Conservation (phyloP, 2,797 vertebrate species). For the Neopelma chrysocephalum region DNA sequence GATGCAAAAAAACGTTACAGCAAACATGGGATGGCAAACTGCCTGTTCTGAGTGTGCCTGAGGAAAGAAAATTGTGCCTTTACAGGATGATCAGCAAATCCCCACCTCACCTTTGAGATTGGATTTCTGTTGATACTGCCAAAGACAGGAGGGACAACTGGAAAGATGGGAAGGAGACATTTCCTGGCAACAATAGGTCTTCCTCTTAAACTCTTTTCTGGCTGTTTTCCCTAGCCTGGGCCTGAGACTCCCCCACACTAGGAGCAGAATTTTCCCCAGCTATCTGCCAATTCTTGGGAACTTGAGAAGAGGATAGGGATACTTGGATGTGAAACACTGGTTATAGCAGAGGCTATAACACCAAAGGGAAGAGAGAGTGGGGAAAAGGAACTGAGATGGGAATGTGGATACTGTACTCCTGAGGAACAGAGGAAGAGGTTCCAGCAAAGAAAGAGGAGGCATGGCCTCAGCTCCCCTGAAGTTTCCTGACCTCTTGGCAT, state of each 20-base stretch:
- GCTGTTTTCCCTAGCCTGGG: neutral
- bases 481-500: neutral
- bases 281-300: neutral
- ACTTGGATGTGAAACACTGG: neutral
- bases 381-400: neutral
- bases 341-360: neutral
- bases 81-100: neutral
- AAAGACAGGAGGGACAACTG: neutral
- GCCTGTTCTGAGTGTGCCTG: neutral
- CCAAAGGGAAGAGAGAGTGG: neutral
- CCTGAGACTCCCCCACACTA: neutral
- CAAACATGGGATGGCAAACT: neutral
- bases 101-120: neutral
- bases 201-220: neutral
- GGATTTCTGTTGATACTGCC: neutral
- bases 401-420: neutral
- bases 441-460: neutral
- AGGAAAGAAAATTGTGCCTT: slow-evolving; percentile 16
- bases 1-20: neutral
- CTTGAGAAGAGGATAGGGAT: neutral
- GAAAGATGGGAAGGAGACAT: neutral
- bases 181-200: neutral
- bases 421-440: neutral
- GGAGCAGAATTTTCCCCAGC: neutral
- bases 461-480: neutral